Percentiles rank a stretch among this genome's conserved stretches.
Conservation (phyloP, 2,888 invertebrate genomes). For the Cosmopolites sordidus region DNA sequence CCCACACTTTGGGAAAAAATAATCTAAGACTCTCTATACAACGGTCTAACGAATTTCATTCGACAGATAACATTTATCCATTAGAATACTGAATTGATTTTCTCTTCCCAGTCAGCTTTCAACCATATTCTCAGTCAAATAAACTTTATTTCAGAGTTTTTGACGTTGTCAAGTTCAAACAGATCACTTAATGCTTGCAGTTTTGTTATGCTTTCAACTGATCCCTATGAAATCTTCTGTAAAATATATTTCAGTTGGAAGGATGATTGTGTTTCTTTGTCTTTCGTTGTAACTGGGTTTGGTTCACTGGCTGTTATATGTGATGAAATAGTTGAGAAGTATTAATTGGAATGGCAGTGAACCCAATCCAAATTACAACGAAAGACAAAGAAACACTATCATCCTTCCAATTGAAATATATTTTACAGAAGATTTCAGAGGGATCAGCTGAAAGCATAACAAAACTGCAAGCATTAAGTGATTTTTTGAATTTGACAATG, state of each 20-base stretch:
- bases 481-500: constrained; percentile 60
- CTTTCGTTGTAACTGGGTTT: constrained; percentile 52
- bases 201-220: constrained; percentile 53
- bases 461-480: constrained; percentile 60
- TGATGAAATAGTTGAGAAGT: constrained; percentile 49
- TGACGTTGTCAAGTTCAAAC: constrained; percentile 61
- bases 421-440: constrained; percentile 65
- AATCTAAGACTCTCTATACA: constrained; percentile 89
- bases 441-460: constrained; percentile 50
- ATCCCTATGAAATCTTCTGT: constrained; percentile 59
- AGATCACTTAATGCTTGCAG: constrained; percentile 58
- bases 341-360: constrained; percentile 47
- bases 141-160: constrained; percentile 76
- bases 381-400: constrained; percentile 57
- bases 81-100: constrained; percentile 62
- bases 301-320: constrained; percentile 60
- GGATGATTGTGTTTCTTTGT: constrained; percentile 54
- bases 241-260: constrained; percentile 67
- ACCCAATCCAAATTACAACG: constrained; percentile 50
- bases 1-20: too few relatives aligned
- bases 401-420: constrained; percentile 60
- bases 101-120: constrained; percentile 64
- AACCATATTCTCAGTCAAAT: constrained; percentile 69
- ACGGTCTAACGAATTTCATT: constrained; percentile 86
- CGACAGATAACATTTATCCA: constrained; percentile 84